Evolutionary conservation across 1,140 invertebrate genomes (phyloP).

Genomic region (Drosophila kanapiae): DNA sequence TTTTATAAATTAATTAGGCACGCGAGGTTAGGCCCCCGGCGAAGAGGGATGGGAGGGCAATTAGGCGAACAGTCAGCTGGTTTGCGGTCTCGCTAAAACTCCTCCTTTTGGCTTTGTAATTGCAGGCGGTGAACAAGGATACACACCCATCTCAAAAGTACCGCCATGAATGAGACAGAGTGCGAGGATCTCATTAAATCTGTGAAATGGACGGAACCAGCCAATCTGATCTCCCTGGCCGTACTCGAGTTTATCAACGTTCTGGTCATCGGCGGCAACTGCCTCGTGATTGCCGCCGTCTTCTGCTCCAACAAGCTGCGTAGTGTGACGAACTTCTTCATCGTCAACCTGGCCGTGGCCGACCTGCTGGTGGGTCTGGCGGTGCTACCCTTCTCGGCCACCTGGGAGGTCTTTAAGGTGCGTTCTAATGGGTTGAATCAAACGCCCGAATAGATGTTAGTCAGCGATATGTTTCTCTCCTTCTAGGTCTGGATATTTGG

Average conservation of each 20-base stretch:
- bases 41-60: constrained; percentile 17
- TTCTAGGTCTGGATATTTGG: constrained; percentile 95
- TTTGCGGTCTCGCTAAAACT: constrained; percentile 8
- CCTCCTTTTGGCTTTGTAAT: constrained; percentile 17
- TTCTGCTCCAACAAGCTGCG: constrained; percentile 94
- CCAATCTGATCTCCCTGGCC: constrained; percentile 90
- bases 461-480: not conserved
- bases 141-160: constrained; percentile 75
- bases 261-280: constrained; percentile 95
- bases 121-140: constrained; percentile 80
- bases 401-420: constrained; percentile 95
- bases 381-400: constrained; percentile 96
- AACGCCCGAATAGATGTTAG: no score
- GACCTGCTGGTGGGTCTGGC: constrained; percentile 96
- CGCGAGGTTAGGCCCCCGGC: constrained; percentile 26
- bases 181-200: constrained; percentile 91
- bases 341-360: constrained; percentile 96
- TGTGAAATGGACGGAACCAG: constrained; percentile 92
- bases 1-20: constrained; percentile 73
- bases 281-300: constrained; percentile 96
- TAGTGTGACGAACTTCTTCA: constrained; percentile 97
- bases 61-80: constrained; percentile 34
- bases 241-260: constrained; percentile 93
- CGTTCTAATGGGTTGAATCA: constrained; percentile 37
- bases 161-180: constrained; percentile 90